A percentile compares a stretch with the other conserved stretches of the same genome.
Conservation (phyloP, 2,888 invertebrate genomes). For the Clitarchus hookeri region DNA sequence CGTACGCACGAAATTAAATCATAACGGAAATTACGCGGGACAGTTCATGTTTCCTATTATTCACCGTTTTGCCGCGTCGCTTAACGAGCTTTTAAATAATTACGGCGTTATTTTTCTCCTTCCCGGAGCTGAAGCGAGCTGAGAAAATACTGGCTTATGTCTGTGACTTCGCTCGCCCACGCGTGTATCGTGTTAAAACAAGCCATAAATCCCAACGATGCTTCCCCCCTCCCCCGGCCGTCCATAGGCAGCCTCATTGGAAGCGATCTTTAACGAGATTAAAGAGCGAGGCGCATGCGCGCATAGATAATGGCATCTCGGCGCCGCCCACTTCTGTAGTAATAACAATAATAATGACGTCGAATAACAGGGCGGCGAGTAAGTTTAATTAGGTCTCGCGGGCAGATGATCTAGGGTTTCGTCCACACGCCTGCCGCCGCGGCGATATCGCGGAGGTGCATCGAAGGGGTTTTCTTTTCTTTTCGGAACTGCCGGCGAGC, state of each 20-base stretch:
- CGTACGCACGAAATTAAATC: too few relatives aligned
- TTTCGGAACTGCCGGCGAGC: background rate
- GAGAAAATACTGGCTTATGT: background rate
- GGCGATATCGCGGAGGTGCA: background rate
- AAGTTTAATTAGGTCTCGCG: background rate
- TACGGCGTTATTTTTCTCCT: background rate
- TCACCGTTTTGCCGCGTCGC: background rate
- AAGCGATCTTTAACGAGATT: constrained; percentile 1
- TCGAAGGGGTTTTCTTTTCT: background rate
- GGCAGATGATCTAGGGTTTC: background rate
- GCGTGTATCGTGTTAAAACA: constrained; percentile 1
- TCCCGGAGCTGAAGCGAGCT: background rate
- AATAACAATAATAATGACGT: constrained; percentile 8
- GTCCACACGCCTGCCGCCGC: background rate
- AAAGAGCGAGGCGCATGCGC: constrained; percentile 12
- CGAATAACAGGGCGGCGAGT: background rate
- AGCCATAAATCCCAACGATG: background rate
- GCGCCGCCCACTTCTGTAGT: background rate
- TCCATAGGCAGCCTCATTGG: background rate
- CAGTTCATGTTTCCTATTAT: too few relatives aligned
- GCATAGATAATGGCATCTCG: background rate
- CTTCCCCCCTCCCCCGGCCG: background rate
- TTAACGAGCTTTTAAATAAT: constrained; percentile 1
- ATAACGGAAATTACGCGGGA: too few relatives aligned
- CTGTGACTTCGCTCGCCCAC: background rate